phyloP scores from a whole-genome alignment of 1,140 invertebrate species.

The Atopsyche davidsoni region DNA sequence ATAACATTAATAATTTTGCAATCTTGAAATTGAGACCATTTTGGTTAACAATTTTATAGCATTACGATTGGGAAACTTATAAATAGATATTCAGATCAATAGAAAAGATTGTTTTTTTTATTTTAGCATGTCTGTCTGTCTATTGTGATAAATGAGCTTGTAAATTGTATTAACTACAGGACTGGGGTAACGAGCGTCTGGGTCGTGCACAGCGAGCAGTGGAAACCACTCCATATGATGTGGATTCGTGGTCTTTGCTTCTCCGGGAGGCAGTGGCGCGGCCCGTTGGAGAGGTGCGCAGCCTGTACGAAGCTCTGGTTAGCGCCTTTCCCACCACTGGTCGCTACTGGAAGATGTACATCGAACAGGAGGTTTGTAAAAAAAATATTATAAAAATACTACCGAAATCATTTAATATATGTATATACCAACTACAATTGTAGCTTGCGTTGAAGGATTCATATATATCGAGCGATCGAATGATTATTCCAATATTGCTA shows the following conservation, averaged over 20 bases:
- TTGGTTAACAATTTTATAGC: too few relatives aligned
- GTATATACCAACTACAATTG: slow-evolving; percentile 13
- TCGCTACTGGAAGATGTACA: slow-evolving; percentile 98
- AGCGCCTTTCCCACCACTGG: slow-evolving; percentile 92
- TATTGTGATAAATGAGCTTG: not conserved
- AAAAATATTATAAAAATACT: not conserved
- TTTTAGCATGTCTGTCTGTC: too few relatives aligned
- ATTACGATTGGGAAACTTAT: not conserved
- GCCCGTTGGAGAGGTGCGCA: slow-evolving; percentile 83
- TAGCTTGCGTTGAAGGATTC: too few relatives aligned
- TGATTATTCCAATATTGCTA: too few relatives aligned
- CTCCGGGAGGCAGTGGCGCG: slow-evolving; percentile 87
- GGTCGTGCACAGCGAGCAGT: slow-evolving; percentile 73
- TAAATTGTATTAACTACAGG: slow-evolving; percentile 44
- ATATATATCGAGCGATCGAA: too few relatives aligned
- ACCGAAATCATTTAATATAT: slow-evolving; percentile 9
- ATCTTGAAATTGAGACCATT: too few relatives aligned
- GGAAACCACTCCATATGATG: slow-evolving; percentile 82
- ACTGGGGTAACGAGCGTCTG: slow-evolving; percentile 81
- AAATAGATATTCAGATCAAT: not conserved
- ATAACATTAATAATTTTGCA: too few relatives aligned
- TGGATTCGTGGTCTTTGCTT: slow-evolving; percentile 94
- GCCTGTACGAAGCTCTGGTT: slow-evolving; percentile 91
- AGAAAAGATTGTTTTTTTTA: not conserved
- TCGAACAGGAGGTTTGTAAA: slow-evolving; percentile 90